phyloP scores from a whole-genome alignment of 2,888 invertebrate species.

The Drosophila subquinaria region DNA sequence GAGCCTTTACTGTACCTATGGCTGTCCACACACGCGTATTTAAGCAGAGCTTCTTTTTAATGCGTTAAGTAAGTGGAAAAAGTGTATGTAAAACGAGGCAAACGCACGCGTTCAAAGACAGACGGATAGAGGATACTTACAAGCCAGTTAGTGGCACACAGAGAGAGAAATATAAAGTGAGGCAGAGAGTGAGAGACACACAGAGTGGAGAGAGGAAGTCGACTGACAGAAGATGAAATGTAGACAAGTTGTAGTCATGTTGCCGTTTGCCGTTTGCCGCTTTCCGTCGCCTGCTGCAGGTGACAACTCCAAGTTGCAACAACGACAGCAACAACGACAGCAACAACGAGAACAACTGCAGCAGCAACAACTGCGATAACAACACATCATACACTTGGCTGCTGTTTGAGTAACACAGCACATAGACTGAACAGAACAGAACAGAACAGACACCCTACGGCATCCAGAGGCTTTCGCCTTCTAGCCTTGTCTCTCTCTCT shows the following conservation, averaged over 20 bases:
- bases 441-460: conserved; percentile 32
- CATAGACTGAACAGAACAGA: conserved; percentile 27
- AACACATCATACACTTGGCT: conserved; percentile 53
- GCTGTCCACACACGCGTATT: conserved; percentile 8
- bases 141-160: conserved; percentile 40
- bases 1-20: background rate
- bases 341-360: conserved; percentile 34
- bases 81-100: conserved; percentile 51
- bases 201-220: conserved; percentile 3
- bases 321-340: conserved; percentile 15
- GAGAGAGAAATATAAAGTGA: background rate
- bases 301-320: conserved; percentile 57
- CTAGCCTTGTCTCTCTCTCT: conserved; percentile 60
- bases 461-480: conserved; percentile 59
- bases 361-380: conserved; percentile 36
- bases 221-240: conserved; percentile 68
- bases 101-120: conserved; percentile 4
- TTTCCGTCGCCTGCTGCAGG: conserved; percentile 68
- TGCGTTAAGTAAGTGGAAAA: conserved; percentile 77
- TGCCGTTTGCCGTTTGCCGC: conserved; percentile 61
- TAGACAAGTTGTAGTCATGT: conserved; percentile 79
- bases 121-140: conserved; percentile 24
- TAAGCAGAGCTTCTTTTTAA: conserved; percentile 48
- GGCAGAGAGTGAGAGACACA: background rate
- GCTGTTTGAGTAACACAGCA: conserved; percentile 56